Conservation (phyloP, 1,140 invertebrate species). For the Onthophagus taurus region DNA sequence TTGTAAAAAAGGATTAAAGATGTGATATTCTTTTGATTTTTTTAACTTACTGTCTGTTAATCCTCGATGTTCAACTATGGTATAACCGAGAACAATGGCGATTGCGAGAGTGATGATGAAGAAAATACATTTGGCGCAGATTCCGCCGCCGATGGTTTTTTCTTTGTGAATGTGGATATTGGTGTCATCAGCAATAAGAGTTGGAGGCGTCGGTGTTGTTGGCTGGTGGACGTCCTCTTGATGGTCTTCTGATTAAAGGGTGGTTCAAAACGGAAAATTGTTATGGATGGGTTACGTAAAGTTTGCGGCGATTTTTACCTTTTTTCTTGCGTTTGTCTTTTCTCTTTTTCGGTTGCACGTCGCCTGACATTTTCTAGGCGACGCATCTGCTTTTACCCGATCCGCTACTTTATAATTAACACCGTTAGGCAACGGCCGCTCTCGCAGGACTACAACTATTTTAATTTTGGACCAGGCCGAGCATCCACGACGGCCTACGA, state of each 20-base stretch:
- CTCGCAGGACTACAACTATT: too few species aligned
- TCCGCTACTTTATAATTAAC: too few species aligned
- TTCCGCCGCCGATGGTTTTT: slow-evolving; percentile 61
- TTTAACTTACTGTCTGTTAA: slow-evolving; percentile 59
- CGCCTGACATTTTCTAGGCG: slow-evolving; percentile 62
- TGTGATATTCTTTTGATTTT: background rate
- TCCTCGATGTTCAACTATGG: slow-evolving; percentile 69
- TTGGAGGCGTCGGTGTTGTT: slow-evolving; percentile 13
- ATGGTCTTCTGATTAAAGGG: background rate
- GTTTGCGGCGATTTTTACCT: slow-evolving; percentile 42
- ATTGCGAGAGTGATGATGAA: slow-evolving; percentile 61
- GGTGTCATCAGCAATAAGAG: slow-evolving; percentile 48
- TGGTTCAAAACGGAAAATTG: background rate
- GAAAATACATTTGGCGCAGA: slow-evolving; percentile 74
- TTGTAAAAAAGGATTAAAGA: slow-evolving; percentile 14
- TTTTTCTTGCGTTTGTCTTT: slow-evolving; percentile 62
- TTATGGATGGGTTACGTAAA: background rate
- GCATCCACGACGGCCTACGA: too few species aligned
- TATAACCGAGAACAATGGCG: slow-evolving; percentile 59
- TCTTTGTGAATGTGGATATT: slow-evolving; percentile 69
- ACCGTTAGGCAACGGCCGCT: too few species aligned
- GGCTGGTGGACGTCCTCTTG: slow-evolving; percentile 7
- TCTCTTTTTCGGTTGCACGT: slow-evolving; percentile 60
- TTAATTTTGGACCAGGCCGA: too few species aligned
- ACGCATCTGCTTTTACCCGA: too few species aligned